phyloP scores from a whole-genome alignment of 1,140 invertebrate species.

The Phenacoccus solenopsis region DNA sequence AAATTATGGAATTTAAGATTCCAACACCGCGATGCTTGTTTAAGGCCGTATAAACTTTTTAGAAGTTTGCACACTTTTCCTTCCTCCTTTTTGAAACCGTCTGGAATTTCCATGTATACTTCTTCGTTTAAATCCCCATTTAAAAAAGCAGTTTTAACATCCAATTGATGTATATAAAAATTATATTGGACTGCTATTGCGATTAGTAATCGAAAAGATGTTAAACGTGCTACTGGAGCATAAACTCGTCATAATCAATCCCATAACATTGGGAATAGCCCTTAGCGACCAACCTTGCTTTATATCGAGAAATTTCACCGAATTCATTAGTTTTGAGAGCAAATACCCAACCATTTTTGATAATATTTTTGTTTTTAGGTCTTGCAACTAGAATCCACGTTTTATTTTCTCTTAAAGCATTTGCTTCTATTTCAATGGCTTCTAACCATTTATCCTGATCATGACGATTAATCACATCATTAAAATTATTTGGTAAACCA shows the following conservation, averaged over 20 bases:
- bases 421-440: conserved; percentile 33
- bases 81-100: conserved; percentile 1
- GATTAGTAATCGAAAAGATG: conserved; percentile 32
- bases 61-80: conserved; percentile 29
- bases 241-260: conserved; percentile 32
- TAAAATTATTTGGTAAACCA: neutral
- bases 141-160: conserved; percentile 34
- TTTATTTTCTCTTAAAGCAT: conserved; percentile 31
- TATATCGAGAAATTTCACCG: conserved; percentile 29
- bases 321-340: conserved; percentile 30
- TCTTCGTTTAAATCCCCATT: conserved; percentile 29
- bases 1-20: conserved; percentile 24
- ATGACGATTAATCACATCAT: neutral
- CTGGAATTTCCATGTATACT: conserved; percentile 31
- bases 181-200: conserved; percentile 28
- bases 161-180: conserved; percentile 31
- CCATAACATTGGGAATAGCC: conserved; percentile 33
- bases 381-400: conserved; percentile 31
- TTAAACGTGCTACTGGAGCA: conserved; percentile 29
- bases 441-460: conserved; percentile 27
- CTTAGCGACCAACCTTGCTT: conserved; percentile 36
- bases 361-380: conserved; percentile 28
- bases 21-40: conserved; percentile 28
- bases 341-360: conserved; percentile 32
- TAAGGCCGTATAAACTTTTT: conserved; percentile 30